phyloP scores from a whole-genome alignment of 92 coral and sea anemone genomes.

The Parazoanthus atlanticus region DNA sequence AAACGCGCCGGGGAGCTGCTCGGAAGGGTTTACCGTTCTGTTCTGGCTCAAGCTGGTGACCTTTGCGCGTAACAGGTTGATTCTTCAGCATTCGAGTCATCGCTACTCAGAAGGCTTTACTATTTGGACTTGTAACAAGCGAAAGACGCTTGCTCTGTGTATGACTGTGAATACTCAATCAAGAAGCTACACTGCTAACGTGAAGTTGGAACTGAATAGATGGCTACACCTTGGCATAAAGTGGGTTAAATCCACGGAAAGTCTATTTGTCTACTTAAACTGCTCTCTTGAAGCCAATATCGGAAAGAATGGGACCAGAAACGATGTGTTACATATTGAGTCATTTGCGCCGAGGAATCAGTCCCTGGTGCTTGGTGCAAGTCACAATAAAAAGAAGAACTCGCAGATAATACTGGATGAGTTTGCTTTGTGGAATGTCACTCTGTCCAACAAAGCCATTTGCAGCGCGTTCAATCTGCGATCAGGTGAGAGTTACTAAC shows the following conservation, averaged over 20 bases:
- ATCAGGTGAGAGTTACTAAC: slow-evolving; percentile 65
- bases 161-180: slow-evolving; percentile 63
- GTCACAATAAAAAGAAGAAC: slow-evolving; percentile 75
- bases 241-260: slow-evolving; percentile 57
- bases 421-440: slow-evolving; percentile 87
- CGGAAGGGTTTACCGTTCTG: slow-evolving; percentile 72
- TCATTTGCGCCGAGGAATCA: background rate
- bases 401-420: slow-evolving; percentile 78
- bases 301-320: background rate
- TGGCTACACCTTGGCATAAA: slow-evolving; percentile 84
- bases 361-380: slow-evolving; percentile 80
- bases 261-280: slow-evolving; percentile 68
- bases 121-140: slow-evolving; percentile 67
- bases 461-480: slow-evolving; percentile 60
- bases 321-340: background rate
- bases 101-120: slow-evolving; percentile 82
- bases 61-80: slow-evolving; percentile 63
- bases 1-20: slow-evolving; percentile 63
- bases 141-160: slow-evolving; percentile 39
- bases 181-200: slow-evolving; percentile 33
- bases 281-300: slow-evolving; percentile 50
- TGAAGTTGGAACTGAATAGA: slow-evolving; percentile 45
- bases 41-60: slow-evolving; percentile 83
- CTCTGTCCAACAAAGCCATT: slow-evolving; percentile 50
- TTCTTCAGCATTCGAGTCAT: slow-evolving; percentile 74